Percentiles rank a stretch among this genome's conserved stretches.
These are phyloP conservation scores for Camelus dromedarius DNA, from an alignment of 2,113 vertebrate species.

Conservation along the genomic window DNA sequence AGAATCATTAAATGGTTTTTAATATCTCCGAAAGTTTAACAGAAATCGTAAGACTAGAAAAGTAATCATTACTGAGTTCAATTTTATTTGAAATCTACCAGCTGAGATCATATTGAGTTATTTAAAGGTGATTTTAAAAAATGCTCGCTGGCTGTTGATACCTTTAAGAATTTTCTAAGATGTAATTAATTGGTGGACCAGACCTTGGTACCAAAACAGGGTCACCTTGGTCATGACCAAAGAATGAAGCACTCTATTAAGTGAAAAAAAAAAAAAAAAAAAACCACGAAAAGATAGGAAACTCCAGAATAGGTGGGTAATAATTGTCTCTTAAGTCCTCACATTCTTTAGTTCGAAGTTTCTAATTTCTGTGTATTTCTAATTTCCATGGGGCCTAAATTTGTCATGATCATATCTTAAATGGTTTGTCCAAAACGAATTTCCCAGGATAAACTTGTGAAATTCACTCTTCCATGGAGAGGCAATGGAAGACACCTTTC, in stretches of 20 bases:
- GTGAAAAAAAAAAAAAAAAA: background rate
- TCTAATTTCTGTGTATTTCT: background rate
- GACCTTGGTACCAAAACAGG: background rate
- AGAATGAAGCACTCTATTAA: background rate
- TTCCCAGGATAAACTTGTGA: background rate
- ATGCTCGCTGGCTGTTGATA: background rate
- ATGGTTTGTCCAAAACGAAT: conserved; percentile 3
- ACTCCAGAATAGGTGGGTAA: background rate
- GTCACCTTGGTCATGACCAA: background rate
- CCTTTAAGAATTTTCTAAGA: background rate
- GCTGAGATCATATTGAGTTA: background rate
- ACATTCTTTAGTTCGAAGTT: background rate
- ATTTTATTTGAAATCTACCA: background rate
- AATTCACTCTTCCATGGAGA: background rate
- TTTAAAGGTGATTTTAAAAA: background rate
- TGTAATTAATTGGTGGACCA: background rate
- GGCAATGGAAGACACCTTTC: background rate
- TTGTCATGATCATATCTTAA: background rate
- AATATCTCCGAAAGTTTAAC: background rate
- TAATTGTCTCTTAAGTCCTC: background rate
- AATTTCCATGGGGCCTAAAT: background rate
- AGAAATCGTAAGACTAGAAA: background rate
- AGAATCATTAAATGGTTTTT: background rate
- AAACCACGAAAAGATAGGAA: background rate
- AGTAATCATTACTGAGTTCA: background rate